Evolutionary conservation across 2,113 vertebrate genomes (phyloP), one percentile per base, ranked within the genome.

Genomic region (Pelvicachromis taeniatus): DNA sequence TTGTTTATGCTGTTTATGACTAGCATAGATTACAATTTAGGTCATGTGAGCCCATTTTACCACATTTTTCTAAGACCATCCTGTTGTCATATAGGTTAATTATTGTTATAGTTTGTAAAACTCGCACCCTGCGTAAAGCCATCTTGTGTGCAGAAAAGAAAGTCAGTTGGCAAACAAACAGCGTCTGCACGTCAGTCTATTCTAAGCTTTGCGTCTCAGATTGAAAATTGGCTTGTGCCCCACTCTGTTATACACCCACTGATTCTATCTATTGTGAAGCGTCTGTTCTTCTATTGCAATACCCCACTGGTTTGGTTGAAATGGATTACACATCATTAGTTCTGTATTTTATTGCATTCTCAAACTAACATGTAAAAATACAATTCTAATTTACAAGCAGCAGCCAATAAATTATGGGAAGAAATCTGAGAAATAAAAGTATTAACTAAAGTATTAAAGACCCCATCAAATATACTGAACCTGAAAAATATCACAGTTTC

Each of bases 181-280:
- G 17, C 56, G 31, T 31, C 31, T 55, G 38, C 73, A 38, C 82
- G 70, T 84, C 70, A 80, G 81, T 88, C 87, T 94, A 90, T 92
- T 92, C 80, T 87, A 83, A 87, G 87, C 84, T 85, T 83, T 89
- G 75, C 48, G n/a, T 91, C 82, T 92, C 77, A 17, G 45, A 87
- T 84, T 12, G 53, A 56, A 80, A 87, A 73, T 90, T 91, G 88
- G 85, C 88, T 54, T 14, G 26, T 50, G 55, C 82, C 68, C 79
- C 52, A 58, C 77, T 93, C 56, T 73, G 83, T 93, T 87, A 91
- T 83, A 88, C 87, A 80, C 93, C 91, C 86, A 93, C 92, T 61
- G 58, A 81, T 77, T 92, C 73, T 21, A 54, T 90, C 82, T 55
- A 68, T 86, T 83, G 81, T 85, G 85, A 88, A 86, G 89, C 89